These are phyloP conservation scores for Peucedramus taeniatus DNA, from an alignment of 2,113 vertebrate species.

Conservation along the genomic window DNA sequence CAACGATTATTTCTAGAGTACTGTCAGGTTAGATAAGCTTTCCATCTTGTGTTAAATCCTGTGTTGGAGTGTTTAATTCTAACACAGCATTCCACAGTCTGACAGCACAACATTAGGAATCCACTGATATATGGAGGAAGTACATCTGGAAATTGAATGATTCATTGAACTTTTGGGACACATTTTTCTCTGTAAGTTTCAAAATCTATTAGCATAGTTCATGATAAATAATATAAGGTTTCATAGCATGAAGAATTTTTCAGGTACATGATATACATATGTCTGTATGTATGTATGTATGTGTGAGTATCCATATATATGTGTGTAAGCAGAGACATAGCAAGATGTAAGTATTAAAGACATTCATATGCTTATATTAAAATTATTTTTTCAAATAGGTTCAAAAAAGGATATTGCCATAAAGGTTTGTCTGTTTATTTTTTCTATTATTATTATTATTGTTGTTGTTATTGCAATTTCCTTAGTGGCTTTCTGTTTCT, in stretches of 20 bases:
- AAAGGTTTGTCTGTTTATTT: not conserved
- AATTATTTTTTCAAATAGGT: not conserved
- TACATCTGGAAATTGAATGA: constrained; percentile 49
- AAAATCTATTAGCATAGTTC: not conserved
- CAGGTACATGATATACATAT: fast-evolving
- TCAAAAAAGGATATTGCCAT: not conserved
- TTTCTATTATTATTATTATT: too few relatives aligned
- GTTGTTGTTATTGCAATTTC: not conserved
- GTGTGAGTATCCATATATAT: fast-evolving
- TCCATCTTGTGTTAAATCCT: constrained; percentile 44
- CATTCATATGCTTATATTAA: not conserved
- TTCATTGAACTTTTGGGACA: constrained; percentile 20
- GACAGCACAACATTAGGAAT: constrained; percentile 55
- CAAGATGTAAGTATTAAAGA: not conserved
- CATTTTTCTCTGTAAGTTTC: not conserved
- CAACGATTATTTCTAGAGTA: constrained; percentile 64
- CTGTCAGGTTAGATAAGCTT: constrained; percentile 68
- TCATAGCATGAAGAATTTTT: not conserved
- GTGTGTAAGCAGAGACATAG: not conserved
- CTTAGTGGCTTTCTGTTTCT: not conserved
- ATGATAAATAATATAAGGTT: not conserved
- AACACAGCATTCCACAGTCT: constrained; percentile 48
- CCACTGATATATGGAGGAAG: constrained; percentile 2
- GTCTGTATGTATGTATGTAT: fast-evolving
- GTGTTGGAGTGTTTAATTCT: constrained; percentile 61